Base-by-base conservation (phyloP, 2,797 vertebrate species). In the Diplodus sargus region DNA sequence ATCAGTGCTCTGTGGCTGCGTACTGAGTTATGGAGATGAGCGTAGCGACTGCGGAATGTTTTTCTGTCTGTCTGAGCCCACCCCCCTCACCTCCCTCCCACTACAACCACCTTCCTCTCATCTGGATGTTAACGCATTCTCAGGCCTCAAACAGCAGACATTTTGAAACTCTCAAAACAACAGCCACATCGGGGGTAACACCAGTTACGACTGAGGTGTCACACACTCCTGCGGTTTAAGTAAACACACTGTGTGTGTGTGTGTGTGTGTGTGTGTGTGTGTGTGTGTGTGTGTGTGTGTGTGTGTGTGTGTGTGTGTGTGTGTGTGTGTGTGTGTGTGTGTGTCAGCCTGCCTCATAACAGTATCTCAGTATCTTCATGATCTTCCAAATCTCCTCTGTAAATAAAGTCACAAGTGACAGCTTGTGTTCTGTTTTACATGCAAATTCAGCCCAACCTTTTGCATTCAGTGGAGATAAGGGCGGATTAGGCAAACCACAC, bases 181-280 rank as follows among this genome's bases (percentile, higher is more conserved):
- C 87, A 85, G 85, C 85, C 87, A 77, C 89, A 74, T 90, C 72
- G 77, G 90, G 92, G 93, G 91, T 94, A 93, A 95, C 92, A 87
- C 85, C 84, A 93, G 88, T 94, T 95, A 95, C 93, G 85, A 93
- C 93, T 25, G 22, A 89, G 87, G 93, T 95, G 94, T 93, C 90
- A 85, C 92, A 94, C 86, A 90, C 93, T 91, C 92, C 94, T 88
- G 89, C 69, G 67, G 91, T 90, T 93, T 90, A 91, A 88, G 89
- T 90, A 93, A 95, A 95, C 90, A 88, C 13, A 63, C 15, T 81
- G 74, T 61, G 71, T 68, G 70, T 81, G 82, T 69, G 74, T 70
- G 69, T 78, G 85, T 59, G 77, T 64, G 74, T 28, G 63, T 66
- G 43, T 82, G 82, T 71, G 74, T 70, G 69, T 78, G 85, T 59